Base-by-base conservation (phyloP, 2,113 vertebrate species). In the Stercorarius parasiticus region DNA sequence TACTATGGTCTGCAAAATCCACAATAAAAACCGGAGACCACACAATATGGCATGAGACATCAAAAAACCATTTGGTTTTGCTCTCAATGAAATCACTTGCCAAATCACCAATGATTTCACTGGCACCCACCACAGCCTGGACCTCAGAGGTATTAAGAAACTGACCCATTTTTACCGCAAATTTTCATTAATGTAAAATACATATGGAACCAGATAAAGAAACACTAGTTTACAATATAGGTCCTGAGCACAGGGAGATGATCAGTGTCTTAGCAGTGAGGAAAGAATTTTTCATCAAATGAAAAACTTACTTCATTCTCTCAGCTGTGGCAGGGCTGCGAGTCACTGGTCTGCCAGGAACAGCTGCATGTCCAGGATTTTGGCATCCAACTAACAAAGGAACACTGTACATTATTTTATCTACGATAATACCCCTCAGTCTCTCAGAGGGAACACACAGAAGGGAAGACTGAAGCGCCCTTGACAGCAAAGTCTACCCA, bases 311-410 rank as follows among this genome's bases (percentile, higher is more conserved):
- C 17, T 87, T 70, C 36, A 80, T 77, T 65, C 82, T 73, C 65
- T 93, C 82, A 90, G 78, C 79, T 86, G 71, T 80, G 76, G 55
- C 71, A 87, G 50, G 53, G 50, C 70, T 49, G 29, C 1, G 5
- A 94, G 73, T 56, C 78, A 71, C 25, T 36, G 62, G 42, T 73
- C 86, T 95, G 93, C 77, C 86, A 95, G 73, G 76, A 95, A 93
- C 91, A 95, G 93, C 95, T 95, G 95, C 83, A 79, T 21, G 65
- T 84, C 80, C 93, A 76, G 77, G 72, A 82, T 82, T 93, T 69
- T 92, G 83, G 81, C 81, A 73, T 34, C 43, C 10, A 26, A 7
- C 80, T 64, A 79, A 95, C 49, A 95, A 91, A 86, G 56, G 43
- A 91, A 30, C 49, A 71, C 40, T 76, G 92, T 82, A 74, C 17